A percentile compares a stretch with the other conserved stretches of the same genome.
phyloP scores from a whole-genome alignment of 2,113 vertebrate species.

The Ibidorhyncha struthersii region DNA sequence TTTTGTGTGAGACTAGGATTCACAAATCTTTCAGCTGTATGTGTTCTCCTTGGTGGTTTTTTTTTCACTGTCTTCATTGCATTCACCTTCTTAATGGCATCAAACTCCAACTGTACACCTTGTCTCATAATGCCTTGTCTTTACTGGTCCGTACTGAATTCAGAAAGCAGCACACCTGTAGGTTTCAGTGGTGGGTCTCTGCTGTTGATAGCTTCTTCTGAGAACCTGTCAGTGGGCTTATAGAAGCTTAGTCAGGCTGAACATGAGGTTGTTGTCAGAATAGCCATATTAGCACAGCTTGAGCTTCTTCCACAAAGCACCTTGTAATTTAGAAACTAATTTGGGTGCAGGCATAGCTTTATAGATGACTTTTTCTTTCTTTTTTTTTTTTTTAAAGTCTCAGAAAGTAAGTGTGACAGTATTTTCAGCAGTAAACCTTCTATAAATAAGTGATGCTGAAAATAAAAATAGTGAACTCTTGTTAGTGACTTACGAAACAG shows the following conservation, averaged over 20 bases:
- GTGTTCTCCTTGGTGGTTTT: not conserved
- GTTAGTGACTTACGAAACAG: not conserved
- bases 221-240: not conserved
- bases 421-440: not conserved
- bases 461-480: not conserved
- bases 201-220: not conserved
- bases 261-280: not conserved
- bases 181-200: not conserved
- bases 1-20: not conserved
- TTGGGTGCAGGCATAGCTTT: not conserved
- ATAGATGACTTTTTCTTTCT: not conserved
- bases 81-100: not conserved
- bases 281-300: not conserved
- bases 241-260: not conserved
- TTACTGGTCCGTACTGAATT: not conserved
- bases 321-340: not conserved
- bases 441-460: not conserved
- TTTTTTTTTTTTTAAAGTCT: not conserved
- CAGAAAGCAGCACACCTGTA: not conserved
- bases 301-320: not conserved
- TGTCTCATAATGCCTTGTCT: not conserved
- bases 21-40: not conserved
- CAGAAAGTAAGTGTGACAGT: not conserved
- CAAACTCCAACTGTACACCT: fast-evolving
- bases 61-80: not conserved